Conservation (phyloP, 2,888 invertebrate species). For the Troides oblongomaculatus region DNA sequence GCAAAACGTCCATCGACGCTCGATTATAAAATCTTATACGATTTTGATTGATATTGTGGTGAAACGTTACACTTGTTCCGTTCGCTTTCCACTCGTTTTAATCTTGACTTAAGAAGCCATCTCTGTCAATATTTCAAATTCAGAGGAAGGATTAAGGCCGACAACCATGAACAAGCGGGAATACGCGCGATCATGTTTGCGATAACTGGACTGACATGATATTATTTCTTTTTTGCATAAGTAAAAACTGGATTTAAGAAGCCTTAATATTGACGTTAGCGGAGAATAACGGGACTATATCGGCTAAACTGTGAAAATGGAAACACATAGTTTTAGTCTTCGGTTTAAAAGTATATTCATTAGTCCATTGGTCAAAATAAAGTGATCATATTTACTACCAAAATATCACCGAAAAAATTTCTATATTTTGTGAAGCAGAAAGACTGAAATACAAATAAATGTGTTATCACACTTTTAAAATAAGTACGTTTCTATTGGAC, state of each 20-base stretch:
- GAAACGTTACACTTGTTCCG: constrained; percentile 50
- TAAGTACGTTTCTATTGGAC: too few relatives aligned
- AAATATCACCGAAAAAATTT: too few relatives aligned
- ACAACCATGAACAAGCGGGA: constrained; percentile 48
- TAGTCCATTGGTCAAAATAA: too few relatives aligned
- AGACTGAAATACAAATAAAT: too few relatives aligned
- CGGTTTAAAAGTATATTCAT: too few relatives aligned
- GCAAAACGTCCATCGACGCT: constrained; percentile 50
- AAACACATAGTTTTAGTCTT: too few relatives aligned
- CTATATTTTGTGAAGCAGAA: too few relatives aligned
- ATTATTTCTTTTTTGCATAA: constrained; percentile 21
- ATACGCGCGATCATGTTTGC: constrained; percentile 29
- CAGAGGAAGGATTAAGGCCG: constrained; percentile 55
- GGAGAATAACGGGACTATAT: constrained; percentile 14
- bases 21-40: constrained; percentile 65
- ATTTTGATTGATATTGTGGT: constrained; percentile 70
- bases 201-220: constrained; percentile 28
- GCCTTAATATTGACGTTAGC: constrained; percentile 28
- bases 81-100: constrained; percentile 38
- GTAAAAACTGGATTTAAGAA: constrained; percentile 30
- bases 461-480: too few relatives aligned
- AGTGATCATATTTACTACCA: too few relatives aligned
- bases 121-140: constrained; percentile 42
- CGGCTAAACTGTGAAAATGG: too few relatives aligned
- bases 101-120: constrained; percentile 42